These are phyloP conservation scores for Trichomalopsis sarcophagae DNA, from an alignment of 1,140 invertebrate genomes.

Conservation along the genomic window DNA sequence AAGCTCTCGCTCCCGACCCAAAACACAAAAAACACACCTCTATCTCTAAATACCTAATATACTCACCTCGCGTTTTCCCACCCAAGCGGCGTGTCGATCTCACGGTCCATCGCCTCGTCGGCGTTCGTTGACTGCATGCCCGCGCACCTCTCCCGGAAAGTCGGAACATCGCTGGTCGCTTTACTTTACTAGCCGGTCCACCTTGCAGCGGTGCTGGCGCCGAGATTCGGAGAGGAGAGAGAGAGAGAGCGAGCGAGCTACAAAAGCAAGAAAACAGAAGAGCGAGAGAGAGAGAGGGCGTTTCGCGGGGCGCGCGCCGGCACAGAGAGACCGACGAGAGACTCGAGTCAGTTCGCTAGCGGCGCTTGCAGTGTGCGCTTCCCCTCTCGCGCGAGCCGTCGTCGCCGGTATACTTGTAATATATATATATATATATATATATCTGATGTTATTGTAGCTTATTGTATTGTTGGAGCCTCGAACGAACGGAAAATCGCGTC, in stretches of 20 bases:
- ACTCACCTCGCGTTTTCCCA: background rate
- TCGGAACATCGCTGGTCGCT: background rate
- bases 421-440: slow-evolving; percentile 26
- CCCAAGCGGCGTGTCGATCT: background rate
- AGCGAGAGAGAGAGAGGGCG: background rate
- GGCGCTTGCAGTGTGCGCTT: slow-evolving; percentile 64
- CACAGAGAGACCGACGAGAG: background rate
- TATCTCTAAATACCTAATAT: too few relatives aligned
- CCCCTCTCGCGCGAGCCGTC: slow-evolving; percentile 1
- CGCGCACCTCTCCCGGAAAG: too few relatives aligned
- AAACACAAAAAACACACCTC: too few relatives aligned
- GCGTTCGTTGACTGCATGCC: slow-evolving; percentile 13
- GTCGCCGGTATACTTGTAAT: slow-evolving; percentile 27
- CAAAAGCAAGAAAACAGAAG: background rate
- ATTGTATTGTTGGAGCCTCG: slow-evolving; percentile 10
- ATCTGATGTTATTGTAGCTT: slow-evolving; percentile 46
- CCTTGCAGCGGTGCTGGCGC: background rate
- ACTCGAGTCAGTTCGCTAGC: slow-evolving; percentile 66
- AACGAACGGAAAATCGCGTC: background rate
- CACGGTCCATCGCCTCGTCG: slow-evolving; percentile 14
- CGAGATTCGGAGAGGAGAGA: background rate
- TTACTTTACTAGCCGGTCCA: background rate
- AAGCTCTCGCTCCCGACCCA: too few relatives aligned
- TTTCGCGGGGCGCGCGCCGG: background rate
- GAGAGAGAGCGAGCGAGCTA: background rate